These are phyloP conservation scores for Mongoloraphidia duomilia DNA, from an alignment of 2,888 invertebrate genomes.

Conservation along the genomic window DNA sequence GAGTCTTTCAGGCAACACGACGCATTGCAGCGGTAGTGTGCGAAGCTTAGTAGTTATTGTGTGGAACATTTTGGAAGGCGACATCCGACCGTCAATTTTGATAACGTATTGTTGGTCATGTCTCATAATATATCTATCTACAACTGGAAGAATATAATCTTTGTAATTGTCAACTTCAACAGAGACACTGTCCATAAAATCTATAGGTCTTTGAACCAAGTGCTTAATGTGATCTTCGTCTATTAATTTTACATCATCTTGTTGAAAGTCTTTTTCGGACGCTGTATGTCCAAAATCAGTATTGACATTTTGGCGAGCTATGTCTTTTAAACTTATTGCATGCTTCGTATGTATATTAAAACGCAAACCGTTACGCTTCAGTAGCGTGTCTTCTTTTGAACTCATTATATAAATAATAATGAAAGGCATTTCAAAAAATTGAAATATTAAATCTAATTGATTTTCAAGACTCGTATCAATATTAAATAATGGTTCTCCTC, in stretches of 20 bases:
- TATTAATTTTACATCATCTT: not conserved
- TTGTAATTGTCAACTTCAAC: conserved; percentile 38
- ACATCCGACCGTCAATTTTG: conserved; percentile 40
- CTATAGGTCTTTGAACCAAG: conserved; percentile 32
- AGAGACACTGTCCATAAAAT: conserved; percentile 31
- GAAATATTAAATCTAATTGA: conserved; percentile 25
- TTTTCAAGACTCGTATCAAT: conserved; percentile 21
- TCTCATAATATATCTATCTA: conserved; percentile 36
- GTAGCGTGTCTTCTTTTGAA: conserved; percentile 36
- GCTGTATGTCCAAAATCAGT: not conserved
- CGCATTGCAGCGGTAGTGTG: conserved; percentile 24
- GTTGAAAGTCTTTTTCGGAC: not conserved
- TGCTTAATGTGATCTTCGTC: conserved; percentile 27
- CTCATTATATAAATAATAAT: conserved; percentile 41
- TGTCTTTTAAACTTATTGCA: not conserved
- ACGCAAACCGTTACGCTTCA: conserved; percentile 20
- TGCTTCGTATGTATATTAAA: not conserved
- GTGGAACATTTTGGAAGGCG: conserved; percentile 34
- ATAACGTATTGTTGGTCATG: conserved; percentile 40
- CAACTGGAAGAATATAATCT: conserved; percentile 27
- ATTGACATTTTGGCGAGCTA: not conserved
- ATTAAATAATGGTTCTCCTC: conserved; percentile 11
- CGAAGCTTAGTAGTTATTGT: conserved; percentile 31
- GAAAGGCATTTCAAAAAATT: conserved; percentile 22
- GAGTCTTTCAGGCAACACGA: conserved; percentile 24